Conservation (phyloP, 2,888 invertebrate species). For the Ceraclea dissimilis region DNA sequence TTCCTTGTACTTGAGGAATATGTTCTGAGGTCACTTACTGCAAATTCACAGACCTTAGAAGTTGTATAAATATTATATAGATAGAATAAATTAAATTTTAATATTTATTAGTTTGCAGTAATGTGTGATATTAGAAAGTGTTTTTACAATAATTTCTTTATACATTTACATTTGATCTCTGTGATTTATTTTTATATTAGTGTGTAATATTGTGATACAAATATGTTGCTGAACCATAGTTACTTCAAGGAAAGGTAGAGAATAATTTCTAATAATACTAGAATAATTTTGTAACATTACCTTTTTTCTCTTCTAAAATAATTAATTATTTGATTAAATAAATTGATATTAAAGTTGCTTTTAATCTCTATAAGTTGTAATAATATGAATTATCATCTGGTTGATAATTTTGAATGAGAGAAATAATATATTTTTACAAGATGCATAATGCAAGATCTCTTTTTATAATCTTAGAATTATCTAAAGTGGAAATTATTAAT, state of each 20-base stretch:
- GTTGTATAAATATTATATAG: not conserved
- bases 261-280: not conserved
- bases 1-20: no score
- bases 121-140: constrained; percentile 9
- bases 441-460: no score
- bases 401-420: no score
- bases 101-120: constrained; percentile 4
- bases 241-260: constrained; percentile 22
- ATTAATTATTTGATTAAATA: no score
- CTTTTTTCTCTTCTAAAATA: constrained; percentile 27
- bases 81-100: constrained; percentile 6
- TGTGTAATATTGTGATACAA: not conserved
- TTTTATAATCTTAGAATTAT: no score
- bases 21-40: not conserved
- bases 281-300: constrained; percentile 14
- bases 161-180: not conserved
- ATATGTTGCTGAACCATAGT: constrained; percentile 24
- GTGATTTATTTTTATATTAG: not conserved
- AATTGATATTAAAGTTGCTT: no score
- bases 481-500: no score
- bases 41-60: not conserved
- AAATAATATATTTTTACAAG: no score
- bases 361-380: no score
- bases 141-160: not conserved
- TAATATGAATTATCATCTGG: no score